Evolutionary conservation across 2,113 vertebrate species (phyloP).

Genomic region (Phyllostomus hastatus): DNA sequence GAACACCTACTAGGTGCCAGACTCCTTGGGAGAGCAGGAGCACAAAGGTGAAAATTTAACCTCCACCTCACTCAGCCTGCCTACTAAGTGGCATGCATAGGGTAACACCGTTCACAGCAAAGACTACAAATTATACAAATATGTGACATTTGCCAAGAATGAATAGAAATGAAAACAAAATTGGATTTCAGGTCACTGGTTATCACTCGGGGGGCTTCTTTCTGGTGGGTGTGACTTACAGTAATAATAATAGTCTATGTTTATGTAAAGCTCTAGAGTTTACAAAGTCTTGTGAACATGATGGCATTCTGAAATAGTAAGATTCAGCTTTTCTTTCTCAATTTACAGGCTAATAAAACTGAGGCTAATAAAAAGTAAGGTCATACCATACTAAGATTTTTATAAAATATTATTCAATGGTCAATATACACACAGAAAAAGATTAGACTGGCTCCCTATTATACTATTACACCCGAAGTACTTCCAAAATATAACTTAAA

Average conservation of each 20-base stretch:
- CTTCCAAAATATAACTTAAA: constrained; percentile 24
- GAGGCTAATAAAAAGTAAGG: not conserved
- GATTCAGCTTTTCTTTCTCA: not conserved
- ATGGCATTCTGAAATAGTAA: not conserved
- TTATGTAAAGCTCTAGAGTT: not conserved
- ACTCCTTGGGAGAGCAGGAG: not conserved
- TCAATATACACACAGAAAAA: not conserved
- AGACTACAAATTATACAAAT: not conserved
- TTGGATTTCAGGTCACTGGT: not conserved
- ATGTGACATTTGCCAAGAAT: not conserved
- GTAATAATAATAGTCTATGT: not conserved
- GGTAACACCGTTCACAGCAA: not conserved
- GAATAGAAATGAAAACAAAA: not conserved
- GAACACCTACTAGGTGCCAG: not conserved
- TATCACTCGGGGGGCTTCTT: not conserved
- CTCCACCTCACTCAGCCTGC: not conserved
- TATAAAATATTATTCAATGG: constrained; percentile 4
- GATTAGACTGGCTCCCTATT: not conserved
- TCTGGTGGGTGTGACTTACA: not conserved
- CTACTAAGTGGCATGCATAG: not conserved
- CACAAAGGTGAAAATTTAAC: not conserved
- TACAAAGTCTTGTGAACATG: not conserved
- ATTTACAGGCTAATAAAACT: constrained; percentile 35
- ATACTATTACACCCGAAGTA: not conserved
- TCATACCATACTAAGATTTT: not conserved